A percentile compares a stretch with the other conserved stretches of the same genome.
phyloP scores from a whole-genome alignment of 2,888 invertebrate species.

The Adelphocoris suturalis region DNA sequence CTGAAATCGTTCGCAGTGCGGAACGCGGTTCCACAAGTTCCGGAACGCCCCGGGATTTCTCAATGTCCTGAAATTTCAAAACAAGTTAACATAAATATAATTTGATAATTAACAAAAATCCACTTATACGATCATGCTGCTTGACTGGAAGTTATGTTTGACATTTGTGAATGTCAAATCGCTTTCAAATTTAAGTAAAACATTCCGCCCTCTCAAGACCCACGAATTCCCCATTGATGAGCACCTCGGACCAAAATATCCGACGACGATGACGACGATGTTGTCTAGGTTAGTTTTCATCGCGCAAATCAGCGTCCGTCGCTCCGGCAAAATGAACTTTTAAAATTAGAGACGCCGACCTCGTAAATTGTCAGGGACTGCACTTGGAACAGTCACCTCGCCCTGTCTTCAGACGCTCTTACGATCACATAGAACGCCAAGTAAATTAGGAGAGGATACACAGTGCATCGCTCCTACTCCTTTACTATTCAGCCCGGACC shows the following conservation, averaged over 20 bases:
- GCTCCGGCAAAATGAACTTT: neutral
- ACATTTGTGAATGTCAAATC: too few species aligned
- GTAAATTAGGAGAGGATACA: neutral
- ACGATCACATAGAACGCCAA: conserved; percentile 36
- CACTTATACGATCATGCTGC: too few species aligned
- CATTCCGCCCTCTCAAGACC: too few species aligned
- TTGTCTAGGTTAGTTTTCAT: neutral
- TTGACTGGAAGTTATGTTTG: too few species aligned
- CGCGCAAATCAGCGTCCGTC: neutral
- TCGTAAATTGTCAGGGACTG: neutral
- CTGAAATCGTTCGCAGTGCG: too few species aligned
- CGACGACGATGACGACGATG: neutral
- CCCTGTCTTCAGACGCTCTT: neutral
- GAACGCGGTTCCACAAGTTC: too few species aligned
- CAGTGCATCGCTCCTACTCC: neutral
- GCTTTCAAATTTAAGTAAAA: too few species aligned
- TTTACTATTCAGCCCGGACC: neutral
- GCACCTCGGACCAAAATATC: neutral
- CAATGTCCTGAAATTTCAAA: too few species aligned
- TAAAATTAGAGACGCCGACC: neutral
- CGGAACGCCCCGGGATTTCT: too few species aligned
- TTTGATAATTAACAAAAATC: too few species aligned
- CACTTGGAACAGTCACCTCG: neutral
- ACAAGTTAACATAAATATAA: too few species aligned
- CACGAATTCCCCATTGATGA: too few species aligned